A percentile compares a stretch with the other conserved stretches of the same genome.
phyloP scores from a whole-genome alignment of 2,113 vertebrate genomes.

The Ailuropoda melanoleuca region DNA sequence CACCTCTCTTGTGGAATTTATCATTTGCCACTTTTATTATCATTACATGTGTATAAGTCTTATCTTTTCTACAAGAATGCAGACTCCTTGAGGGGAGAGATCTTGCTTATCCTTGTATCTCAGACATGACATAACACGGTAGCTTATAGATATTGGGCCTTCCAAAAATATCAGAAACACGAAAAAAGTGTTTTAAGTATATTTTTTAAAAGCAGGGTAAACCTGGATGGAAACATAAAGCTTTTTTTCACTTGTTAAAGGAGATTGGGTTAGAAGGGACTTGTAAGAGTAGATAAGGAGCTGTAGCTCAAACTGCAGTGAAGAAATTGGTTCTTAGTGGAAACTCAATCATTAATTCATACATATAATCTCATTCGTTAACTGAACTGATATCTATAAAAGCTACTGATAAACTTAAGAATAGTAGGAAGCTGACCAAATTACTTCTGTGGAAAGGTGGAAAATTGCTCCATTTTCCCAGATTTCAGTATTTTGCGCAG shows the following conservation, averaged over 20 bases:
- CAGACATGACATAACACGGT: not conserved
- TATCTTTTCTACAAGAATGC: conserved; percentile 57
- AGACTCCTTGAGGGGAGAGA: conserved; percentile 22
- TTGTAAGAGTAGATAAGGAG: not conserved
- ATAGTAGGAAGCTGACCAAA: not conserved
- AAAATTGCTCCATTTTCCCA: not conserved
- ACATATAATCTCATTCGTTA: not conserved
- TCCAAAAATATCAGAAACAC: conserved; percentile 28
- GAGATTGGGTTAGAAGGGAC: not conserved
- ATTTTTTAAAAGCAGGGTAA: conserved; percentile 12
- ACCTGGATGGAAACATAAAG: not conserved
- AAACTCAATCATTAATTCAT: not conserved
- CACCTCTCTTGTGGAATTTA: conserved; percentile 42
- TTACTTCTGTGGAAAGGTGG: not conserved
- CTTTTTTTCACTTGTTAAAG: not conserved
- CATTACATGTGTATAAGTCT: not conserved
- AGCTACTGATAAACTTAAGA: not conserved
- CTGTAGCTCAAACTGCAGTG: not conserved
- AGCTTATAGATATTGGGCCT: not conserved
- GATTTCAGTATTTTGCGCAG: not conserved
- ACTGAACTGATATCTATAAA: not conserved
- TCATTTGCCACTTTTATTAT: conserved; percentile 40
- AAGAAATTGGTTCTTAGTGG: not conserved
- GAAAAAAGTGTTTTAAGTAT: not conserved
- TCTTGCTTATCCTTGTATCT: conserved; percentile 46